Base-by-base conservation (phyloP, 2,888 invertebrate genomes). In the Epinotia demarniana region DNA sequence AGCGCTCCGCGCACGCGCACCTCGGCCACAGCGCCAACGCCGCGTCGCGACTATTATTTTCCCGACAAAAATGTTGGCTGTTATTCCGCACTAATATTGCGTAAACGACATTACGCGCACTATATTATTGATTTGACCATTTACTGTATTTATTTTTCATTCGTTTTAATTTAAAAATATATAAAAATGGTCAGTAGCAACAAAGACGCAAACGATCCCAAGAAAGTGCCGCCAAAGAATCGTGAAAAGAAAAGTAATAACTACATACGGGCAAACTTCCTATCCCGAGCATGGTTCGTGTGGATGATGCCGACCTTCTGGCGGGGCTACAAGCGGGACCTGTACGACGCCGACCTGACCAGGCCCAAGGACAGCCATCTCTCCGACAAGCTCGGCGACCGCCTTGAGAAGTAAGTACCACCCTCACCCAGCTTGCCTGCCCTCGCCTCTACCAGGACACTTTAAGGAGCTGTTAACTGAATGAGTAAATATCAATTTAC, bases 341-440 rank as follows among this genome's bases (percentile, higher is more conserved):
- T 97, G 49, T 95, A 95, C 83, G 94, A 96, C 75, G 89, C 95
- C 60, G 97, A 97, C 89, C 93, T 97, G 78, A 96, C 96, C 49
- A 94, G 95, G 83, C 96, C 96, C 19, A 94, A 97, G 78, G 94
- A 95, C 60, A 95, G 94, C 82, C 97, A 97, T 83, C 92, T 92
- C 77, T 96, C 96, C 0, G 93, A 95, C 79, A 89, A 91, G 81
- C 92, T 96, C 55, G 96, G 96, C n/a, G 94, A 95, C 79, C 94
- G 94, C 78, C 91, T 96, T 6, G 95, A 96, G 84, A 93, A 89
- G 95, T 95, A 89, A 94, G 94, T 91, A 39, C 61, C 27, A 12
- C 57, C 2, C 33, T 53, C 27, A 12, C 57, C 1, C 33, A 33
- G 23, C 60, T 23, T 33, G 49, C 19, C n/a, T 72, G 39, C 63